Base-by-base conservation (phyloP, 2,888 invertebrate species). In the Diaprepes abbreviatus region DNA sequence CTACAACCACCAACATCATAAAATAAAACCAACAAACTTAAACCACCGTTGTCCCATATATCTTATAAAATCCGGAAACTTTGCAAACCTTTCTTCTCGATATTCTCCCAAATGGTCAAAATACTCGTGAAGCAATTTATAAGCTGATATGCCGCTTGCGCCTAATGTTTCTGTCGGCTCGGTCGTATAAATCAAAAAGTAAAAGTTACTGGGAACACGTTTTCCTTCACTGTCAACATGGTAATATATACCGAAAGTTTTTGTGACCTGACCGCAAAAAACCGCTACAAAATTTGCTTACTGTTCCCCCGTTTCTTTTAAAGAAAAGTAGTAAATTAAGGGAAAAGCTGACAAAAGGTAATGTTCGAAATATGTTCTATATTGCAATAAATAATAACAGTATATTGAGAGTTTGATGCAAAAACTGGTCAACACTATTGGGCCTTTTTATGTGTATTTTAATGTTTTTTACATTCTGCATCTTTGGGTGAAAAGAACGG, bases 151-250 rank as follows among this genome's bases (percentile, higher is more conserved):
- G 63, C 52, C 66, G 66, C 24, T 66, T 48, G 66, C 38, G 66
- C 66, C 70, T 66, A 70, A 70, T 70, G 70, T 70, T 66, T 60
- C 66, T 66, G 70, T 70, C 66, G 63, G 66, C 52, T 58, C 54
- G 57, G 63, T 52, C 54, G 48, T 40, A 71, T 71, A 71, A 71
- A 71, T 71, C 71, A 71, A 71, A 66, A 66, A 71, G 71, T 57
- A 71, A 66, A 71, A 71, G 71, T 71, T 71, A 66, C 63, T 66
- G 50, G 40, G 45, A 71, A 71, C 71, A 71, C 71, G 66, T 71
- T 71, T 59, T 66, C 66, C 66, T 71, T 63, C 54, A 60, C 66
- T 66, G 71, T 71, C 71, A 66, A 71, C 71, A 52, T 62, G 52
- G 57, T 71, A 66, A 66, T 66, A 71, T 71, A 71, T 64, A 63